Percentiles rank a stretch among this genome's conserved stretches.
Conservation (phyloP, 2,888 invertebrate species). For the Trachelus stipa region DNA sequence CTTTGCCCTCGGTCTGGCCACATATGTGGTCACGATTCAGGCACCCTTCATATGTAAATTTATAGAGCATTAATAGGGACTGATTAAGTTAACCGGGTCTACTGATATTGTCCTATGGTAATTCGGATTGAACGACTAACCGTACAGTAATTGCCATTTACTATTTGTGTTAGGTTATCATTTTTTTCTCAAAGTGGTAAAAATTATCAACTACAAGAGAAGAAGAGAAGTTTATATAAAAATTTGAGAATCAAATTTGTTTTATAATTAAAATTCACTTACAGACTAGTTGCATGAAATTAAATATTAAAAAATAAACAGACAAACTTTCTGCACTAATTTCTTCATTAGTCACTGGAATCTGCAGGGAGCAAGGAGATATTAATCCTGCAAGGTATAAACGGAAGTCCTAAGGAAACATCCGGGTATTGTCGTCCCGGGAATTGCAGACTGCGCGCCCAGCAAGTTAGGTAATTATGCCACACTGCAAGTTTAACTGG, state of each 20-base stretch:
- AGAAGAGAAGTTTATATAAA: no score
- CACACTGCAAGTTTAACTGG: constrained; percentile 40
- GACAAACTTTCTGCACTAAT: neutral
- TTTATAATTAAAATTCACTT: no score
- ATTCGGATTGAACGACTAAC: neutral
- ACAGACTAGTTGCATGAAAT: neutral
- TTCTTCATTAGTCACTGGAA: neutral
- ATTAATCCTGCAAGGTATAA: neutral
- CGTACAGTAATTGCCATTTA: neutral
- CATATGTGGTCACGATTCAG: neutral
- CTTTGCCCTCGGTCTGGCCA: neutral
- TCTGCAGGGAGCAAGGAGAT: neutral
- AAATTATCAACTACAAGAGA: no score
- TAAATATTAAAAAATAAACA: neutral
- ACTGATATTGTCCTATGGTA: neutral
- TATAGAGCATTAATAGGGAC: neutral
- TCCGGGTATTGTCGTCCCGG: neutral
- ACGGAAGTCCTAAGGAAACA: neutral
- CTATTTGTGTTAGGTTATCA: neutral
- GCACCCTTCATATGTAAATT: neutral
- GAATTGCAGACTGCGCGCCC: constrained; percentile 23
- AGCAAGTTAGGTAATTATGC: constrained; percentile 48
- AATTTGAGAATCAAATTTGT: neutral
- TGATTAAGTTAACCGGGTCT: neutral
- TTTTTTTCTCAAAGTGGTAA: neutral